A percentile compares a stretch with the other conserved stretches of the same genome.
These are phyloP conservation scores for Pseudopipra pipra DNA, from an alignment of 2,113 vertebrate species.

Conservation along the genomic window DNA sequence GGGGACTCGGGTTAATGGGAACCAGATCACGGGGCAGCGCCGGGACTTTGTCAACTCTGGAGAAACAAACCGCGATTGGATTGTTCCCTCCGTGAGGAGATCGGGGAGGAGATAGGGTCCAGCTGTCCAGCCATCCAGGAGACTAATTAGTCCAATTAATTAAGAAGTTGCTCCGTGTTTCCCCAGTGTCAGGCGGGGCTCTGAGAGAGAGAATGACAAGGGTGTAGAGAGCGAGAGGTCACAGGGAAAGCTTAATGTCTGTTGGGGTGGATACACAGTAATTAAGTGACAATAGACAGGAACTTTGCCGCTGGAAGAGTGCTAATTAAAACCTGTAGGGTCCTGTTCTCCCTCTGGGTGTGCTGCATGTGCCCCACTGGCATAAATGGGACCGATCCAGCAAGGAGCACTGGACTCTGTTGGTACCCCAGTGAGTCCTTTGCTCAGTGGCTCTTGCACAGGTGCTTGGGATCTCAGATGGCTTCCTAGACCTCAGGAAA, in stretches of 20 bases:
- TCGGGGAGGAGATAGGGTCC: conserved; percentile 71
- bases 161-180: conserved; percentile 74
- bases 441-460: background rate
- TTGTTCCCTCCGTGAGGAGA: conserved; percentile 36
- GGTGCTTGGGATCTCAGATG: background rate
- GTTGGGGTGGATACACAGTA: conserved; percentile 51
- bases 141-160: conserved; percentile 94
- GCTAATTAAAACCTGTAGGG: conserved; percentile 63
- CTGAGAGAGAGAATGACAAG: background rate
- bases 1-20: conserved; percentile 44
- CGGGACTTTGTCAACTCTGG: conserved; percentile 1
- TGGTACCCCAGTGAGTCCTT: rapidly evolving
- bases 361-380: background rate
- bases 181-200: conserved; percentile 57
- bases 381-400: background rate
- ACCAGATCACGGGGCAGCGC: background rate
- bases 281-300: conserved; percentile 63
- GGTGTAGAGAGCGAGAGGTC: conserved; percentile 51
- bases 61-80: conserved; percentile 23
- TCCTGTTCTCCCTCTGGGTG: background rate
- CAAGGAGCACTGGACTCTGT: background rate
- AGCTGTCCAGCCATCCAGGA: conserved; percentile 87
- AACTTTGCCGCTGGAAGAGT: conserved; percentile 38
- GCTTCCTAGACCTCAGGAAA: background rate
- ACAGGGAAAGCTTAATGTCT: conserved; percentile 32